Percentiles rank a stretch among this genome's conserved stretches.
phyloP scores from a whole-genome alignment of 92 coral and sea anemone genomes.

The Zoanthus sansibaricus region DNA sequence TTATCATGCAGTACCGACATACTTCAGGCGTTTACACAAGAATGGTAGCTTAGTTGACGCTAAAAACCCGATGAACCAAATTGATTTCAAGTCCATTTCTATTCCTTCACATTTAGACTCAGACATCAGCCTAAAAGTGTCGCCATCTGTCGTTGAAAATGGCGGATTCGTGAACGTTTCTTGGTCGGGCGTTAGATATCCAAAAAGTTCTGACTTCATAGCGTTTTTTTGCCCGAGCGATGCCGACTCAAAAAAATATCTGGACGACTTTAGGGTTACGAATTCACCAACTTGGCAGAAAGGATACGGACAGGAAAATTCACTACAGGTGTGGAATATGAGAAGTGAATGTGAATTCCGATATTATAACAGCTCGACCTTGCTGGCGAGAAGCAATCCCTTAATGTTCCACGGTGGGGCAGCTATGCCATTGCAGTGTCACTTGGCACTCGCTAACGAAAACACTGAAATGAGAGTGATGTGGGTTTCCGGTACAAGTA shows the following conservation, averaged over 20 bases:
- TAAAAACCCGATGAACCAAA: conserved; percentile 57
- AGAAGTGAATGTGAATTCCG: conserved; percentile 84
- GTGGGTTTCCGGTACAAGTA: conserved; percentile 93
- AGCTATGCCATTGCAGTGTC: conserved; percentile 77
- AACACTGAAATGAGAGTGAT: conserved; percentile 88
- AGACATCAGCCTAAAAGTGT: conserved; percentile 47
- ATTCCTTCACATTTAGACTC: conserved; percentile 19
- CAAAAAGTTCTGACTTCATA: conserved; percentile 70
- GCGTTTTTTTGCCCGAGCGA: conserved; percentile 87
- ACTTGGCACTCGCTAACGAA: conserved; percentile 75
- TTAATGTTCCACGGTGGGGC: conserved; percentile 77
- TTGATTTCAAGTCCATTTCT: conserved; percentile 52
- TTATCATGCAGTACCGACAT: conserved; percentile 63
- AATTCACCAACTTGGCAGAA: conserved; percentile 61
- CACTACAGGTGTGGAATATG: conserved; percentile 75
- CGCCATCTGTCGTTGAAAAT: conserved; percentile 70
- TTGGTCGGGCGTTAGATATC: conserved; percentile 72
- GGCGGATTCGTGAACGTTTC: conserved; percentile 76
- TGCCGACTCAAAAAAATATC: conserved; percentile 68
- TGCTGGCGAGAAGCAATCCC: conserved; percentile 66
- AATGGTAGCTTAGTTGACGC: conserved; percentile 71
- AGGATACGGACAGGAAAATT: conserved; percentile 73
- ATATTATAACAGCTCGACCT: conserved; percentile 62
- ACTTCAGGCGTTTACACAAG: conserved; percentile 64
- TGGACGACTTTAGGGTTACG: conserved; percentile 73